These are phyloP conservation scores for Lepus americanus DNA, from an alignment of 2,113 vertebrate genomes.

Conservation along the genomic window DNA sequence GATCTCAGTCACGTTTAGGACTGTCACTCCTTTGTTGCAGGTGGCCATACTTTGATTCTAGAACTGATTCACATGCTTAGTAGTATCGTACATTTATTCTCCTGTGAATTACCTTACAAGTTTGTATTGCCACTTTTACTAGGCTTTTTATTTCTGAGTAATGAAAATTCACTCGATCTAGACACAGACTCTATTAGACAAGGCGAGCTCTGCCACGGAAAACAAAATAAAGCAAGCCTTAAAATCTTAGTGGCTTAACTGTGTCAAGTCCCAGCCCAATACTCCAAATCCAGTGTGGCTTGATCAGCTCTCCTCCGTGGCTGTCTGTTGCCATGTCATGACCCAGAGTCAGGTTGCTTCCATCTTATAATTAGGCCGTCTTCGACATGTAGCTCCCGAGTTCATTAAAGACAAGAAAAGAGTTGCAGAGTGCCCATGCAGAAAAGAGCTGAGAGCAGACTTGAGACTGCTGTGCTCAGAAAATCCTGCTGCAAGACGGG, in stretches of 20 bases:
- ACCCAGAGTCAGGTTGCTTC: not conserved
- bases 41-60: not conserved
- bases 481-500: not conserved
- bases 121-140: not conserved
- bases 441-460: not conserved
- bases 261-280: not conserved
- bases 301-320: not conserved
- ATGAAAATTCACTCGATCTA: not conserved
- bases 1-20: not conserved
- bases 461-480: not conserved
- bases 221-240: not conserved
- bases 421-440: not conserved
- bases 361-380: too few relatives aligned
- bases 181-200: not conserved
- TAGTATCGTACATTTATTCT: not conserved
- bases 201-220: not conserved
- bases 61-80: not conserved
- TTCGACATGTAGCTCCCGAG: not conserved
- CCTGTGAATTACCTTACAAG: not conserved
- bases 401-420: not conserved
- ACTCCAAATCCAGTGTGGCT: accelerated
- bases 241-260: not conserved
- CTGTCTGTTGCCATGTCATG: too few relatives aligned
- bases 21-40: not conserved
- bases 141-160: not conserved